These are phyloP conservation scores for Alcis repandata DNA, from an alignment of 2,888 invertebrate species.

Conservation along the genomic window DNA sequence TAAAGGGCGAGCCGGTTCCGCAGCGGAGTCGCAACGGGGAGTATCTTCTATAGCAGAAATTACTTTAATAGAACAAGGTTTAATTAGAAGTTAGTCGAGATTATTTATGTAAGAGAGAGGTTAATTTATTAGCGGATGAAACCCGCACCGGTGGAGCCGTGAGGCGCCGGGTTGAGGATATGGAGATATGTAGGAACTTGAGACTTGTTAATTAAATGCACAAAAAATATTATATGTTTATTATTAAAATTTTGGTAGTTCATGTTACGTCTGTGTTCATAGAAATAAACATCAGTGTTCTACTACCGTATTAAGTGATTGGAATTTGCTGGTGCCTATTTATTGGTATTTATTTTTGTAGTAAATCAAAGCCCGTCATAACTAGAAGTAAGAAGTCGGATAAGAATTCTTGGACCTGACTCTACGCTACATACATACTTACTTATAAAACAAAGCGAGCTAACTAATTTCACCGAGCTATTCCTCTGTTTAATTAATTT, in stretches of 20 bases:
- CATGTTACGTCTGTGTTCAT: not conserved
- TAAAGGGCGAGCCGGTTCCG: constrained; percentile 43
- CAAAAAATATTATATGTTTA: constrained; percentile 25
- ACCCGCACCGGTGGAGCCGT: constrained; percentile 16
- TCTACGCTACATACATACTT: not conserved
- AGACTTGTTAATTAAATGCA: constrained; percentile 18
- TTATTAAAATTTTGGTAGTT: constrained; percentile 7
- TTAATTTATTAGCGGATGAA: constrained; percentile 42
- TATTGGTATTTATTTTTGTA: too few species aligned
- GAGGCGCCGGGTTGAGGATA: constrained; percentile 24
- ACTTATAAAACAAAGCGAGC: not conserved
- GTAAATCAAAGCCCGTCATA: too few species aligned
- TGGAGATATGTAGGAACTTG: not conserved
- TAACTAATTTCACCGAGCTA: not conserved
- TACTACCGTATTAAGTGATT: too few species aligned
- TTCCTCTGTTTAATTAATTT: constrained; percentile 17
- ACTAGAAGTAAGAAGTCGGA: not conserved
- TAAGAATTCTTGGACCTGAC: not conserved
- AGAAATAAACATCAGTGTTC: too few species aligned
- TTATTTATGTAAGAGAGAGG: constrained; percentile 50
- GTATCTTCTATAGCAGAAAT: constrained; percentile 64
- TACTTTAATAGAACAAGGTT: constrained; percentile 71
- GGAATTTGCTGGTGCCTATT: too few species aligned
- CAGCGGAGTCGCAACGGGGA: constrained; percentile 74
- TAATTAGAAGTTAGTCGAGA: constrained; percentile 66